Base-by-base conservation (phyloP, 2,888 invertebrate genomes). In the Lamproptera curius region DNA sequence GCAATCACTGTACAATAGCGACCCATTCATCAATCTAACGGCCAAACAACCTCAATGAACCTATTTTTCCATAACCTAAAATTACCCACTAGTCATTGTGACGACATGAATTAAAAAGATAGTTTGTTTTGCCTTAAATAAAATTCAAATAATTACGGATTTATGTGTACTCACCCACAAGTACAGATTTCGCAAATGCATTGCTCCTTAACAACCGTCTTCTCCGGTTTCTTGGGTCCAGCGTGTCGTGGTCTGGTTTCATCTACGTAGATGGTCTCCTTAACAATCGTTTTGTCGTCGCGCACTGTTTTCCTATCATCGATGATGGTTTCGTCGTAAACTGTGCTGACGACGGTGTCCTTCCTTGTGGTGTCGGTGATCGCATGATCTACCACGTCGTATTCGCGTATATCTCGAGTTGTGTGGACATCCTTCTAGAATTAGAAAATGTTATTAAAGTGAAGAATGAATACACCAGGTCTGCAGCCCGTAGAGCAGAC, bases 171-270 rank as follows among this genome's bases (percentile, higher is more conserved):
- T 92, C 81, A 96, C 96, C 96, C 96, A 86, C 96, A 96, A 67
- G 95, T 96, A 76, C 96, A 96, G 55, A 96, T 92, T 86, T 96
- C 95, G 73, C 96, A 96, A 66, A 96, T 95, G 76, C 96, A 96
- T 76, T 94, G 93, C 69, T 95, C 95, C 70, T 93, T 93, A 57
- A 85, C 76, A 37, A 73, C 64, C 44, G 58, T 59, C 56, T 79
- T 80, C 57, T 84, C 80, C 46, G 84, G 81, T 71, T 78, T 82
- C 67, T 72, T 86, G 55, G 86, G 85, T 55, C 86, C 85, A 55
- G 73, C 79, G 38, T 67, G 70, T 57, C 68, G 74, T 23, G 80
- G 81, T 63, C 70, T 74, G 58, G 72, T 76, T 73, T 87, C 76
- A 56, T 88, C 78, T 40, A 73, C 63, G 60, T 81, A 71, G 56